Evolutionary conservation across 2,113 vertebrate species (phyloP).

Genomic region (Solenodon paradoxus): DNA sequence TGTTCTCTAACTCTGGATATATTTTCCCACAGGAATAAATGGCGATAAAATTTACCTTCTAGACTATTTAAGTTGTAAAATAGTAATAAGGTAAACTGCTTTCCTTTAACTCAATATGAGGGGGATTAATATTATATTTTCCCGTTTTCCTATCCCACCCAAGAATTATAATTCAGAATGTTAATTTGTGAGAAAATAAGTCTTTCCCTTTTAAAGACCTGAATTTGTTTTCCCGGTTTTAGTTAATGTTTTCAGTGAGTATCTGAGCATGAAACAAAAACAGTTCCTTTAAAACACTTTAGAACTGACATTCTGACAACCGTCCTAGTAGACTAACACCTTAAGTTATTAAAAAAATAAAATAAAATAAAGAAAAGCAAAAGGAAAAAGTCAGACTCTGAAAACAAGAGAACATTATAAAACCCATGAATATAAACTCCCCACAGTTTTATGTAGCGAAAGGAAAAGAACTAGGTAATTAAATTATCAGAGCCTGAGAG

Average conservation of each 20-base stretch:
- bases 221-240: neutral
- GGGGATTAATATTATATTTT: neutral
- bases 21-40: neutral
- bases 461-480: neutral
- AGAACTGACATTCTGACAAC: conserved; percentile 6
- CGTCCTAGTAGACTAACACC: neutral
- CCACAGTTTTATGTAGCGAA: neutral
- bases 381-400: neutral
- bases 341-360: conserved; percentile 3
- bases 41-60: neutral
- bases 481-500: conserved; percentile 2
- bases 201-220: conserved; percentile 11
- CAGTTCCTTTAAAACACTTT: neutral
- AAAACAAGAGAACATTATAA: conserved; percentile 34
- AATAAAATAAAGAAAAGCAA: neutral
- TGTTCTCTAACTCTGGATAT: neutral
- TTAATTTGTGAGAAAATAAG: conserved; percentile 22
- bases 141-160: neutral
- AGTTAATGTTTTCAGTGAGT: neutral
- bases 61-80: neutral
- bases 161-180: neutral
- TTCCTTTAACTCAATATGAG: neutral
- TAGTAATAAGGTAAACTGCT: neutral
- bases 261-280: neutral
- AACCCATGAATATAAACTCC: neutral